These are phyloP conservation scores for Megaptera novaeangliae DNA, from an alignment of 2,113 vertebrate genomes.

Conservation along the genomic window DNA sequence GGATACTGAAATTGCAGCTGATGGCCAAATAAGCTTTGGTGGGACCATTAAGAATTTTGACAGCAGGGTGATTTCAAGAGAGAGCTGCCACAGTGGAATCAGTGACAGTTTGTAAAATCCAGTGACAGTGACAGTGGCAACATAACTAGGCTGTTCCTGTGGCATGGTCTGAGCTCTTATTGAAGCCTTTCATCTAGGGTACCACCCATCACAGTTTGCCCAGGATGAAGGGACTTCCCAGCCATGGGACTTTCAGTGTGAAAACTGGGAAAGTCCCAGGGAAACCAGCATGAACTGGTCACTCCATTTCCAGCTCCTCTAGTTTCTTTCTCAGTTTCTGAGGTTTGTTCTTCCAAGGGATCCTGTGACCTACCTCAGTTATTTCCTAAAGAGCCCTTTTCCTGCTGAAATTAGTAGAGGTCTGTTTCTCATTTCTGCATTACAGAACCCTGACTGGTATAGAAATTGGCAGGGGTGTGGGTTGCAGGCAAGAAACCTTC, in stretches of 20 bases:
- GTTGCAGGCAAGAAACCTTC: background rate
- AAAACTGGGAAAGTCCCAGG: too few relatives aligned
- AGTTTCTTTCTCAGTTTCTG: background rate
- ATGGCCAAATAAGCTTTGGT: background rate
- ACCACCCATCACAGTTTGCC: background rate
- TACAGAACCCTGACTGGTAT: background rate
- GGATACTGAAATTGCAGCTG: background rate
- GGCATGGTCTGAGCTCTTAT: background rate
- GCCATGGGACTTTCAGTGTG: accelerated
- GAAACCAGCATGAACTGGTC: background rate
- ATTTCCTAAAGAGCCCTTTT: background rate
- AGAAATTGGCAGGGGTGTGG: background rate
- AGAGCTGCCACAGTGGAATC: background rate
- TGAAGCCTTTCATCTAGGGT: accelerated
- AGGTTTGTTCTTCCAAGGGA: background rate
- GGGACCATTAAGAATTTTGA: background rate
- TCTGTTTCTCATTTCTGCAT: conserved; percentile 20
- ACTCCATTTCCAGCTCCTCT: background rate
- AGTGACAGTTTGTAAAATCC: background rate
- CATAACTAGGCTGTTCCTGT: accelerated
- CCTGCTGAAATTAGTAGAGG: background rate
- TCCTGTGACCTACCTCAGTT: background rate
- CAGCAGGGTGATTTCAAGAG: background rate
- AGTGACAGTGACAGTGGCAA: accelerated
- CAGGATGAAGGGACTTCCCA: background rate